Evolutionary conservation across 2,888 invertebrate species (phyloP).

Genomic region (Eupelmus urozonus): DNA sequence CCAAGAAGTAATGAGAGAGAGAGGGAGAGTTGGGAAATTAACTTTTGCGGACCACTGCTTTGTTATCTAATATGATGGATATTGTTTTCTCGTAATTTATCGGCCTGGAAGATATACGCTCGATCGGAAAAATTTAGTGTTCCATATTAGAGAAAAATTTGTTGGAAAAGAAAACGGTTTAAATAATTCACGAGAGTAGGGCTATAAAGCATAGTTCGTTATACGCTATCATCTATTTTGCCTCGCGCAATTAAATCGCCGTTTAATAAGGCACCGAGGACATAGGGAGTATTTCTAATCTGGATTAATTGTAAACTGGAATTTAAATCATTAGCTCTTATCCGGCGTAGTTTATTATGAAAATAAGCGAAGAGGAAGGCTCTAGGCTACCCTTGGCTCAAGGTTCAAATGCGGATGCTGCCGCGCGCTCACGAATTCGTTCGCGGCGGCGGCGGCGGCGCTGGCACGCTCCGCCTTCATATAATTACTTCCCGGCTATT

Average conservation of each 20-base stretch:
- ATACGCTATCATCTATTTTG: no score
- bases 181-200: background rate
- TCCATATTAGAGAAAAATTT: no score
- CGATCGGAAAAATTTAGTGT: background rate
- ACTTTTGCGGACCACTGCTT: background rate
- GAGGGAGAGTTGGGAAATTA: constrained; percentile 20
- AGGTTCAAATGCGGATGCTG: background rate
- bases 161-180: background rate
- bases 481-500: constrained; percentile 67
- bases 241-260: background rate
- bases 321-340: constrained; percentile 52
- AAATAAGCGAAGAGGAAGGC: constrained; percentile 44
- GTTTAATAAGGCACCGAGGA: background rate
- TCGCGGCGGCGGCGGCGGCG: background rate
- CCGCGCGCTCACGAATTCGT: constrained; percentile 21
- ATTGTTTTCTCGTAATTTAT: background rate
- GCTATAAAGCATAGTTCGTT: background rate
- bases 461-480: constrained; percentile 69
- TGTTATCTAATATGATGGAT: background rate
- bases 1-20: background rate
- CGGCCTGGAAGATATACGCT: background rate
- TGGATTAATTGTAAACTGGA: constrained; percentile 49
- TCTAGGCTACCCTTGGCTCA: background rate
- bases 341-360: constrained; percentile 42
- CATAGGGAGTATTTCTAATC: constrained; percentile 27